Evolutionary conservation across 2,113 vertebrate species (phyloP).

Genomic region (Speoplatyrhinus poulsoni): DNA sequence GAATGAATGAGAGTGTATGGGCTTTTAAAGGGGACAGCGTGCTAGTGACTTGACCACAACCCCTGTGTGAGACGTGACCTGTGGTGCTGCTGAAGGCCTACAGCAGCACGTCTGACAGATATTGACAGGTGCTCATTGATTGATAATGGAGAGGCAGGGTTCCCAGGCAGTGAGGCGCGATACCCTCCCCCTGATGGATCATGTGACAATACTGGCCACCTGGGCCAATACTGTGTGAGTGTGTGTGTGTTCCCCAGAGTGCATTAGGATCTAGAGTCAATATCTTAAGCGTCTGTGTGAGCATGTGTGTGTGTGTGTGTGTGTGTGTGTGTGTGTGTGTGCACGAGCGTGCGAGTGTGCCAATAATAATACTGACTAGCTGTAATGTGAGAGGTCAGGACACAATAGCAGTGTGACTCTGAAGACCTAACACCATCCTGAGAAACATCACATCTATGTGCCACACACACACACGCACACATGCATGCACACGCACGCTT

Average conservation of each 20-base stretch:
- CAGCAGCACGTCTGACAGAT: constrained; percentile 10
- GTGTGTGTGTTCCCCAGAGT: not conserved
- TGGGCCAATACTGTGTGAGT: constrained; percentile 43
- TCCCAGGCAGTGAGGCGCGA: constrained; percentile 42
- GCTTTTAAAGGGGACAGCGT: too few species aligned
- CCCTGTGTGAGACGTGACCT: not conserved
- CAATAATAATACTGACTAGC: constrained; percentile 55
- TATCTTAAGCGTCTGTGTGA: not conserved
- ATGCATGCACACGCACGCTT: constrained; percentile 11
- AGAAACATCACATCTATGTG: constrained; percentile 65
- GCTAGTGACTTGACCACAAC: too few species aligned
- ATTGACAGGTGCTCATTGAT: constrained; percentile 32
- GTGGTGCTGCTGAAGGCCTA: too few species aligned
- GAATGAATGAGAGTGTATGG: too few species aligned
- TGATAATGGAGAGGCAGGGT: constrained; percentile 40
- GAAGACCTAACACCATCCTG: constrained; percentile 62
- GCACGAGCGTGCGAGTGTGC: constrained; percentile 27
- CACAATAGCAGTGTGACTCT: constrained; percentile 66
- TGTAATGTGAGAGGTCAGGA: constrained; percentile 64
- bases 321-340: constrained; percentile 7
- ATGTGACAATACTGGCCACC: constrained; percentile 56
- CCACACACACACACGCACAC: constrained; percentile 19
- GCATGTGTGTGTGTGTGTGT: not conserved
- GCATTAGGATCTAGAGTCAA: not conserved
- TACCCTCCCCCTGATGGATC: constrained; percentile 1